phyloP scores from a whole-genome alignment of 2,888 invertebrate genomes.

The Strigamia maritima region DNA sequence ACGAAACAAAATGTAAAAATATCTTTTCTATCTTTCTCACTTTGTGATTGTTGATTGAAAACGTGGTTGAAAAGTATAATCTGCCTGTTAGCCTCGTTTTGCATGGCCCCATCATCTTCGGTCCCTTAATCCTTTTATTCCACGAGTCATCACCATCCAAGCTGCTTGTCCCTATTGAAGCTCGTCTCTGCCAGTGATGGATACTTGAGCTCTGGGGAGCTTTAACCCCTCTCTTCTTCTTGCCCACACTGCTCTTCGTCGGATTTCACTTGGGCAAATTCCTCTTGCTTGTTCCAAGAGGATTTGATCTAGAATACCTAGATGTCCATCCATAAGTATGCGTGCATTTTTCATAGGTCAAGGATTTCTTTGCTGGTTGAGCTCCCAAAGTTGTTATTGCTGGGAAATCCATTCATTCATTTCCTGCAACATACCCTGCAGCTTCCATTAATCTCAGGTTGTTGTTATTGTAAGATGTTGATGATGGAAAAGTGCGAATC shows the following conservation, averaged over 20 bases:
- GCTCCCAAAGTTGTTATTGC: neutral
- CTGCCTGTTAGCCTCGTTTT: neutral
- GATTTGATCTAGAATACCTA: neutral
- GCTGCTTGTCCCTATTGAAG: neutral
- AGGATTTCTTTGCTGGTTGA: neutral
- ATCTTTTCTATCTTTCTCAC: too few species aligned
- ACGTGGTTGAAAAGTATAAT: neutral
- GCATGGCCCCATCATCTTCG: neutral
- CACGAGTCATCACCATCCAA: constrained; percentile 5
- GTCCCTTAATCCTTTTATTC: constrained; percentile 10
- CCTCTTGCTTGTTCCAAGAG: neutral
- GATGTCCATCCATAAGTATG: neutral
- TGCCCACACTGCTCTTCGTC: neutral
- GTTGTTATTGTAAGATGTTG: neutral
- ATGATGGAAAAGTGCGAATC: constrained; percentile 5
- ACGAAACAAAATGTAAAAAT: too few species aligned
- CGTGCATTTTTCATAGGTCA: neutral
- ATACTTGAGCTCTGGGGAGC: constrained; percentile 15
- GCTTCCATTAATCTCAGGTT: neutral
- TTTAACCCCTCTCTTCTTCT: neutral
- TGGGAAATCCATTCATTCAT: neutral
- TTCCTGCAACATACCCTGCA: neutral
- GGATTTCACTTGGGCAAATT: constrained; percentile 1
- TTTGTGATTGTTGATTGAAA: neutral
- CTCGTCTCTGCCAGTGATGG: constrained; percentile 5